Evolutionary conservation across 2,888 invertebrate species (phyloP).

Genomic region (Ptilodon capucinus): DNA sequence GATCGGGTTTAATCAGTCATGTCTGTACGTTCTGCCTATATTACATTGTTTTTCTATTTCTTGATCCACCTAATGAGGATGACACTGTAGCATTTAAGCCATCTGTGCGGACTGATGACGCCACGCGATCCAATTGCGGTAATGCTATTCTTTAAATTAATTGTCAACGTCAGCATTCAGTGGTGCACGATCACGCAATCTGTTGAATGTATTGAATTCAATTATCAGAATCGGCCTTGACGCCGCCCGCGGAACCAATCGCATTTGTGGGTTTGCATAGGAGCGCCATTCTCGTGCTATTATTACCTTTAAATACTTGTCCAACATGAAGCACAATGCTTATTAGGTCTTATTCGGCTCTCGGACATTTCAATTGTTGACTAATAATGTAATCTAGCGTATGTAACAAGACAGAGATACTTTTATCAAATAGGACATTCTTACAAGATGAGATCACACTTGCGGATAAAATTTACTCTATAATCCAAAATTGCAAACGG

Average conservation of each 20-base stretch:
- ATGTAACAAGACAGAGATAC: conserved; percentile 5
- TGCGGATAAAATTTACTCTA: not conserved
- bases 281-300: conserved; percentile 47
- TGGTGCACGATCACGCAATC: conserved; percentile 45
- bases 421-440: not conserved
- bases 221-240: conserved; percentile 69
- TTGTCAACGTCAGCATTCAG: conserved; percentile 49
- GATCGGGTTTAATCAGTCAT: conserved; percentile 33
- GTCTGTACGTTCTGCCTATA: conserved; percentile 21
- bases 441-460: not conserved
- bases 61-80: conserved; percentile 20
- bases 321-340: conserved; percentile 23
- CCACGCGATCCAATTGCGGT: conserved; percentile 33
- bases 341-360: conserved; percentile 20
- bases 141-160: conserved; percentile 44
- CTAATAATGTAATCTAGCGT: conserved; percentile 27
- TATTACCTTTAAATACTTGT: conserved; percentile 27
- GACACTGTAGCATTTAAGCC: conserved; percentile 13
- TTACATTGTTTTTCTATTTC: conserved; percentile 25
- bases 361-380: conserved; percentile 21
- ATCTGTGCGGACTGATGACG: conserved; percentile 25
- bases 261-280: conserved; percentile 49
- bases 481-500: conserved; percentile 19
- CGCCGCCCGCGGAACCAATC: conserved; percentile 63
- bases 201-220: conserved; percentile 54